Evolutionary conservation across 2,797 vertebrate species (phyloP).

Genomic region (Sebastes hubbsi): DNA sequence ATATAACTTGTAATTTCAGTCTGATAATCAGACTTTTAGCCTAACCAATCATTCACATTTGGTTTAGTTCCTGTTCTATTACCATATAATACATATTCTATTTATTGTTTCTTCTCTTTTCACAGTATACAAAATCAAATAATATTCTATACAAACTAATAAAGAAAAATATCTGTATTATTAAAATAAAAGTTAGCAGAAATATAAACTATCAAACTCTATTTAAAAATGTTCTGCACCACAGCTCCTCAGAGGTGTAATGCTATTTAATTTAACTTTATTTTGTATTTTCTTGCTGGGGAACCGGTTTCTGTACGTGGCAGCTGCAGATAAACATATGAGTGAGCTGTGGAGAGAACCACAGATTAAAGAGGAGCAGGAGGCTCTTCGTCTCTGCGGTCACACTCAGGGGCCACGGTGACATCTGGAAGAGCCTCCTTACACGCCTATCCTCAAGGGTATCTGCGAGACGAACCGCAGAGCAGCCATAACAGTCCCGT

Average conservation of each 20-base stretch:
- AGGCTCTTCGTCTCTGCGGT: constrained; percentile 20
- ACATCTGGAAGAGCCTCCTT: not conserved
- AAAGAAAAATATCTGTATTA: not conserved
- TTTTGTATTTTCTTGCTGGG: not conserved
- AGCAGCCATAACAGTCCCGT: constrained; percentile 45
- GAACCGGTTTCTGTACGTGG: not conserved
- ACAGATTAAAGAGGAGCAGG: constrained; percentile 12
- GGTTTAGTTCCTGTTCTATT: not conserved
- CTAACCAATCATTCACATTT: not conserved
- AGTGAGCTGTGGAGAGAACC: not conserved
- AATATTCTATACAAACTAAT: not conserved
- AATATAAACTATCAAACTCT: not conserved
- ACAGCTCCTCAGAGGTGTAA: not conserved
- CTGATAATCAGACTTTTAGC: not conserved
- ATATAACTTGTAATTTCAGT: not conserved
- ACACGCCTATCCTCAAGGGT: constrained; percentile 17
- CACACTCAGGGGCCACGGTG: not conserved
- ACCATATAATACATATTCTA: not conserved
- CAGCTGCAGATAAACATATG: not conserved
- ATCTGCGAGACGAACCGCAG: not conserved
- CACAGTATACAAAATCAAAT: not conserved
- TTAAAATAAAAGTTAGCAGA: not conserved
- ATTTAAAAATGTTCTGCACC: not conserved
- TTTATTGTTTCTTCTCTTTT: not conserved
- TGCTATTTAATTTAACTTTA: not conserved